Base-by-base conservation (phyloP, 2,888 invertebrate species). In the Erebia epiphron region DNA sequence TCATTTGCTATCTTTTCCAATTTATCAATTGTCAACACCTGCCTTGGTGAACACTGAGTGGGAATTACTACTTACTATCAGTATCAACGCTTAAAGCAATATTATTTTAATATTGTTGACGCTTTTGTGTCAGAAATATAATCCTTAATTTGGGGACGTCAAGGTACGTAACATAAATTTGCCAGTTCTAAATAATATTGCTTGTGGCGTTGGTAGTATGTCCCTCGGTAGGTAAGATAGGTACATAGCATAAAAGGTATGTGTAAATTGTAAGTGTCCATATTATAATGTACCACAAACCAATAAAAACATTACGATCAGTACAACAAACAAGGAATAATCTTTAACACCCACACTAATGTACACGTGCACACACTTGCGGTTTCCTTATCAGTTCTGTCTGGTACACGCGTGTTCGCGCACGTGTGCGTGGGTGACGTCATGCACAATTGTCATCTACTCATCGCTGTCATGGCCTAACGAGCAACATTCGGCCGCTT, bases 391-490 rank as follows among this genome's bases (percentile, higher is more conserved):
- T 86, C 85, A 74, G 70, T 57, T 61, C 68, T 46, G 82, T 78
- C 77, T 62, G 81, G 78, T 78, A 81, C 77, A 70, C 71, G 71
- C 77, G 72, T 71, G 71, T 11, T 74, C 74, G 72, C 70, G 75
- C 72, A 73, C 75, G 80, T 79, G 79, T 82, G 79, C 78, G 79
- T 73, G 75, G 82, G 73, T 93, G 92, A 93, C 93, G 92, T 93
- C 92, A 93, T 81, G 78, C 82, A 75, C 81, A 86, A 91, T 92
- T 92, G 92, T 91, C 91, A 90, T 86, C 86, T 86, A 85, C 89
- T 91, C 91, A 90, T 86, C 86, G 86, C 85, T 88, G 89, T 89
- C 91, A 90, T 82, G 90, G 91, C 87, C 90, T 56, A 90, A 89
- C 91, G 84, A 89, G 87, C 79, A 81, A 76, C 82, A 86, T 83